These are phyloP conservation scores for Palaemon carinicauda DNA, from an alignment of 1,140 invertebrate species.

Conservation along the genomic window DNA sequence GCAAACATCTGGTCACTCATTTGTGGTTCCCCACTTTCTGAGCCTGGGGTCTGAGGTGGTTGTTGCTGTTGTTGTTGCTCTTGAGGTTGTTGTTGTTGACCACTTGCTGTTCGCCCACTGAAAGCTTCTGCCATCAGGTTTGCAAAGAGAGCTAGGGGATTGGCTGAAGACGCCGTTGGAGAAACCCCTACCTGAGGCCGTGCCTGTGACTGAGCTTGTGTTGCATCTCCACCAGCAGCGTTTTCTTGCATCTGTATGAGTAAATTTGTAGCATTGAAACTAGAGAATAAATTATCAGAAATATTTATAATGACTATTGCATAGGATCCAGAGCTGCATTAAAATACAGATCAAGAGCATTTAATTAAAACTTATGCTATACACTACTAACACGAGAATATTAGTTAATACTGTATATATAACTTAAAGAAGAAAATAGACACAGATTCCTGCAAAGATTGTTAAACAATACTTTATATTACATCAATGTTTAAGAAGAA, in stretches of 20 bases:
- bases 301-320: no score
- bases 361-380: no score
- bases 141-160: constrained; percentile 38
- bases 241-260: constrained; percentile 28
- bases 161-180: constrained; percentile 37
- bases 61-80: constrained; percentile 12
- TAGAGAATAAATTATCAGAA: no score
- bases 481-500: no score
- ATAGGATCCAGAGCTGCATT: no score
- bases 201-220: background rate
- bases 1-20: constrained; percentile 54
- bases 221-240: background rate
- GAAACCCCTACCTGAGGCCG: constrained; percentile 41
- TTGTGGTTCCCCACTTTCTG: constrained; percentile 35
- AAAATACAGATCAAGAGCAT: no score
- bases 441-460: no score
- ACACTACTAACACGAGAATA: no score
- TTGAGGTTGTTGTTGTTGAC: constrained; percentile 7
- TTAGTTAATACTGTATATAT: no score
- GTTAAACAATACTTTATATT: no score
- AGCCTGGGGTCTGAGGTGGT: background rate
- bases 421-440: no score
- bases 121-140: constrained; percentile 46
- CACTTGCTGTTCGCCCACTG: background rate
- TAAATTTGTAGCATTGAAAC: no score